Percentiles rank a stretch among this genome's conserved stretches.
phyloP scores from a whole-genome alignment of 2,113 vertebrate species.

The Rhynchomys soricoides region DNA sequence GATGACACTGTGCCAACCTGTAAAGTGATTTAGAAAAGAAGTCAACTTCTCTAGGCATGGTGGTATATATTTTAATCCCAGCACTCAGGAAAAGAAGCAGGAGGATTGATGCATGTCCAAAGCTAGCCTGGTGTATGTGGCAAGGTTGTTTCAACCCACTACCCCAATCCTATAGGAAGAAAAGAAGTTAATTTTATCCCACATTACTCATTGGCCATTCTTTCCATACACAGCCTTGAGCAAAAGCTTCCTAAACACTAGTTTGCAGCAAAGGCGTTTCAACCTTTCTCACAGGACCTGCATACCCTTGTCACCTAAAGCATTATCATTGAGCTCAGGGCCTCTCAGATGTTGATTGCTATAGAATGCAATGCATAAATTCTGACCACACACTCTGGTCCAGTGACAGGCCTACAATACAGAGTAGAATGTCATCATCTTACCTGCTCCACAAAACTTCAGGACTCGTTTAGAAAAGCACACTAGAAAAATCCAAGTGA shows the following conservation, averaged over 20 bases:
- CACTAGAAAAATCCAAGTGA: constrained; percentile 18
- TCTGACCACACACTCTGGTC: constrained; percentile 43
- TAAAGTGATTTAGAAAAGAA: constrained; percentile 16
- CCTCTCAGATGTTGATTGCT: constrained; percentile 44
- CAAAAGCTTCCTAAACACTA: background rate
- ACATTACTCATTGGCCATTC: background rate
- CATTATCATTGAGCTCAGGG: constrained; percentile 54
- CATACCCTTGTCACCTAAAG: constrained; percentile 45
- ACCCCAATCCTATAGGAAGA: too few relatives aligned
- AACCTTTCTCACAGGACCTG: constrained; percentile 46
- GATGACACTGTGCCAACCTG: constrained; percentile 61
- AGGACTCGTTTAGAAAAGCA: constrained; percentile 39
- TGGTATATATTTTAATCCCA: background rate
- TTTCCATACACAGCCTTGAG: constrained; percentile 10
- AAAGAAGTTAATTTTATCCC: background rate
- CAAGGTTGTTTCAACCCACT: background rate
- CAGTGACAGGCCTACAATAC: constrained; percentile 51
- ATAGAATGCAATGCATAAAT: constrained; percentile 47
- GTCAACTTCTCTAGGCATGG: background rate
- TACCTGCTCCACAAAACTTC: background rate
- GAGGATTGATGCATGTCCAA: background rate
- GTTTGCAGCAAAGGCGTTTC: constrained; percentile 33
- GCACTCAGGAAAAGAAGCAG: background rate
- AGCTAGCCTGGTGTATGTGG: background rate
- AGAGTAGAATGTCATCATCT: constrained; percentile 52